Evolutionary conservation across 2,797 vertebrate genomes (phyloP), one percentile per base, ranked within the genome.

Genomic region (Epinephelus awoara): DNA sequence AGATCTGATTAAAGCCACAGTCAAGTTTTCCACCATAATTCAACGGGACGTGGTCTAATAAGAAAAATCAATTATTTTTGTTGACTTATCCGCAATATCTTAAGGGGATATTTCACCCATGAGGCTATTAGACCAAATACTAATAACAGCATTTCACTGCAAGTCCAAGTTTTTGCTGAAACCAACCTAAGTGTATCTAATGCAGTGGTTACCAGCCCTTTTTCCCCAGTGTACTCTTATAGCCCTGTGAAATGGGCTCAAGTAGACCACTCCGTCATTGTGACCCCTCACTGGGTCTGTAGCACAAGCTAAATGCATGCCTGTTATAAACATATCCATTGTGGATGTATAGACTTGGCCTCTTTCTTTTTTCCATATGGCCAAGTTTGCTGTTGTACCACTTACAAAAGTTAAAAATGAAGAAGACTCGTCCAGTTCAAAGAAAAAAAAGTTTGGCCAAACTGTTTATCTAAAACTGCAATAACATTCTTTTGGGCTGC

Each of bases 1-100:
- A 67, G 50, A 75, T 83, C 70, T 77, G 65, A 88, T 85, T 77
- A 76, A 77, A 74, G 56, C 67, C 25, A 40, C 47, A 75, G 69
- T 66, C 70, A 62, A 38, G 49, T 56, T 72, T 51, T 38, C 44
- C 1, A 19, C 29, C 23, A 51, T 83, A 80, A 80, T 79, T 80
- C 55, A 77, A 52, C 19, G 2, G 19, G 62, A 79, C 27, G 12
- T 38, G 25, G 68, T 78, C 88, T 64, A 79, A 66, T 86, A 42
- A 57, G 42, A 23, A 80, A 75, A 84, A 88, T 76, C 34, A 27
- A 52, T 79, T 71, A 62, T 67, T 76, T 85, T 58, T 67, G 40
- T 76, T 68, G 59, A 74, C 50, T 65, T 79, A 29, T 77, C 61
- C 64, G 66, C 44, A 75, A 23, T 47, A 75, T 77, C 44, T 58